These are phyloP conservation scores for Neodiprion virginianus DNA, from an alignment of 1,140 invertebrate species.

Conservation along the genomic window DNA sequence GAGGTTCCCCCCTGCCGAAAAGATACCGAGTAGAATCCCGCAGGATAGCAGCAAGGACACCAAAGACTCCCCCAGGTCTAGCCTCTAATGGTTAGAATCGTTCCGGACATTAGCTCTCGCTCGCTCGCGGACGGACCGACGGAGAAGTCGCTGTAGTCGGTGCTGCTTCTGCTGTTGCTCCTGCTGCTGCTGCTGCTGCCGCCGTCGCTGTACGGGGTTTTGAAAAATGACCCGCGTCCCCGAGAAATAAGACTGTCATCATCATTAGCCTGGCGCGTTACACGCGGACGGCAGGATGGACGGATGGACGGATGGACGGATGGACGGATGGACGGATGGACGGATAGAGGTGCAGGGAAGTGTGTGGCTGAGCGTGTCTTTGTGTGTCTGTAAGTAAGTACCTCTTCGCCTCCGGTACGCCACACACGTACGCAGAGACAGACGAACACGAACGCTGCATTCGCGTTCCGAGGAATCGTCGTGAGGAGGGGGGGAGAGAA, in stretches of 20 bases:
- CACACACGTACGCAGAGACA: background rate
- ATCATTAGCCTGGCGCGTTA: conserved; percentile 1
- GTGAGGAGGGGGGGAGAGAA: background rate
- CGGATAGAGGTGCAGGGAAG: background rate
- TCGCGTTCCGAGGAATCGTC: background rate
- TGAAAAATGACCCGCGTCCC: conserved; percentile 6
- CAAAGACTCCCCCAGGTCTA: background rate
- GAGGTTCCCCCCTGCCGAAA: conserved; percentile 3
- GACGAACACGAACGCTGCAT: background rate
- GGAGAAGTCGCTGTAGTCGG: background rate
- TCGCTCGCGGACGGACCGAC: background rate
- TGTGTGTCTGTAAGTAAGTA: background rate
- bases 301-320: too few species aligned
- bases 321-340: background rate
- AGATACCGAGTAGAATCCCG: background rate
- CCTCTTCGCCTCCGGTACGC: background rate
- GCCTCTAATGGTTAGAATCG: conserved; percentile 7
- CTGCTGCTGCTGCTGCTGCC: background rate
- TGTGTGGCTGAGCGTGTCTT: too few species aligned
- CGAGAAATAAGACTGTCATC: conserved; percentile 7
- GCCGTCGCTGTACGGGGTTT: background rate
- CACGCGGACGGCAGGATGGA: background rate
- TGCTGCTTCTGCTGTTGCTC: background rate
- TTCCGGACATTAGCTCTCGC: background rate
- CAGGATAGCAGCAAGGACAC: background rate